phyloP scores from a whole-genome alignment of 2,797 vertebrate species.

The Hippocampus kuda region DNA sequence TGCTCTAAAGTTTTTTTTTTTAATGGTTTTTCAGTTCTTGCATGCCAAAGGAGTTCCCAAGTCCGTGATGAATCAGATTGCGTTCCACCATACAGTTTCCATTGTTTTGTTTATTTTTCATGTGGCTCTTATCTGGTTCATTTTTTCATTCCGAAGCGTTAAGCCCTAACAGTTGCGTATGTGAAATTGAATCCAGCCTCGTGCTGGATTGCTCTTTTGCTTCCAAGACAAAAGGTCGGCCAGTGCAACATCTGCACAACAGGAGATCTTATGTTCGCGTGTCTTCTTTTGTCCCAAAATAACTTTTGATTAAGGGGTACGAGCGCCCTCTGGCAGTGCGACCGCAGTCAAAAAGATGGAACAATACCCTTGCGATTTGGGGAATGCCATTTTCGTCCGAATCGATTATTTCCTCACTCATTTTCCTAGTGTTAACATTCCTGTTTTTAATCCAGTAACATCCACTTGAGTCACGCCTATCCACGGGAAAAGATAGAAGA shows the following conservation, averaged over 20 bases:
- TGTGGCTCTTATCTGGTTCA: constrained; percentile 11
- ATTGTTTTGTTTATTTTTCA: constrained; percentile 3
- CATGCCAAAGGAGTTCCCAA: neutral
- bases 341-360: constrained; percentile 19
- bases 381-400: constrained; percentile 17
- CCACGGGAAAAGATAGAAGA: neutral
- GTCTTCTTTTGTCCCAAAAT: constrained; percentile 27
- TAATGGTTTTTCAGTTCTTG: neutral
- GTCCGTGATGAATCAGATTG: neutral
- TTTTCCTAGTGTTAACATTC: neutral
- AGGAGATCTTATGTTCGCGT: constrained; percentile 17
- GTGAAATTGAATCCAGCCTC: constrained; percentile 28
- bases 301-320: constrained; percentile 19
- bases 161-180: constrained; percentile 15
- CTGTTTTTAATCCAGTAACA: neutral
- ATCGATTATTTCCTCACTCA: neutral
- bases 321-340: constrained; percentile 15
- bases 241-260: constrained; percentile 38
- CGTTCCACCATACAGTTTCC: neutral
- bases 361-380: neutral
- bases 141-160: neutral
- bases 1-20: neutral
- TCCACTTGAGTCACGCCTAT: neutral
- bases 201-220: constrained; percentile 15
- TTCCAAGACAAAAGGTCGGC: constrained; percentile 28